phyloP scores from a whole-genome alignment of 1,140 invertebrate genomes.

The Yoshiicerus persimilis region DNA sequence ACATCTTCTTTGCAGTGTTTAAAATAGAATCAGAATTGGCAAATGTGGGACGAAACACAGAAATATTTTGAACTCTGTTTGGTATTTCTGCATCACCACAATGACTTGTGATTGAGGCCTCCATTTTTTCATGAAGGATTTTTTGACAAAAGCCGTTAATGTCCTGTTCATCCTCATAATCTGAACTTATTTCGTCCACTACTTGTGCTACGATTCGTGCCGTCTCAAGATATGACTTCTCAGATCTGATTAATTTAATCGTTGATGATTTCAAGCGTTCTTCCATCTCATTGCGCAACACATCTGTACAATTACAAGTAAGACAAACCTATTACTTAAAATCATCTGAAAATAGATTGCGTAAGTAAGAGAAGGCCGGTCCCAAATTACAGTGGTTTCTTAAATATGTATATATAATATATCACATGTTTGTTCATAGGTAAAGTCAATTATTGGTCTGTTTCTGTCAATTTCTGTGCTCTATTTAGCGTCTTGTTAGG shows the following conservation, averaged over 20 bases:
- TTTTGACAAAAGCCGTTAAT: too few relatives aligned
- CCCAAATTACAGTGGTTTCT: too few relatives aligned
- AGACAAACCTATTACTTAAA: too few relatives aligned
- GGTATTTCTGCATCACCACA: too few relatives aligned
- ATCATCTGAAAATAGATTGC: too few relatives aligned
- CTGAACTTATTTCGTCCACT: slow-evolving; percentile 33
- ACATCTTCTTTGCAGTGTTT: not conserved
- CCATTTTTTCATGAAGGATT: not conserved
- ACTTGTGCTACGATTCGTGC: slow-evolving; percentile 25
- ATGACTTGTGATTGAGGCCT: not conserved
- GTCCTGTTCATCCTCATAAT: slow-evolving; percentile 25
- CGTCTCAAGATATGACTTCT: slow-evolving; percentile 28
- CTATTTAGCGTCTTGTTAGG: too few relatives aligned
- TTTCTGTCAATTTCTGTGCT: too few relatives aligned
- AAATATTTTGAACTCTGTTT: not conserved
- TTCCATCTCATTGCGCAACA: slow-evolving; percentile 8
- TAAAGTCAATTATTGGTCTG: too few relatives aligned
- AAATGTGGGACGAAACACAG: not conserved
- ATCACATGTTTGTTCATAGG: too few relatives aligned
- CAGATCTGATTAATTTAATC: slow-evolving; percentile 29
- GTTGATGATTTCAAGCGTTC: slow-evolving; percentile 18
- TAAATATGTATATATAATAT: too few relatives aligned
- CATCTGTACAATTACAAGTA: not conserved
- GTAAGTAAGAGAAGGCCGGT: too few relatives aligned
- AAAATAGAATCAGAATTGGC: not conserved